These are phyloP conservation scores for Himantopus leucocephalus DNA, from an alignment of 2,113 vertebrate genomes.

Conservation along the genomic window DNA sequence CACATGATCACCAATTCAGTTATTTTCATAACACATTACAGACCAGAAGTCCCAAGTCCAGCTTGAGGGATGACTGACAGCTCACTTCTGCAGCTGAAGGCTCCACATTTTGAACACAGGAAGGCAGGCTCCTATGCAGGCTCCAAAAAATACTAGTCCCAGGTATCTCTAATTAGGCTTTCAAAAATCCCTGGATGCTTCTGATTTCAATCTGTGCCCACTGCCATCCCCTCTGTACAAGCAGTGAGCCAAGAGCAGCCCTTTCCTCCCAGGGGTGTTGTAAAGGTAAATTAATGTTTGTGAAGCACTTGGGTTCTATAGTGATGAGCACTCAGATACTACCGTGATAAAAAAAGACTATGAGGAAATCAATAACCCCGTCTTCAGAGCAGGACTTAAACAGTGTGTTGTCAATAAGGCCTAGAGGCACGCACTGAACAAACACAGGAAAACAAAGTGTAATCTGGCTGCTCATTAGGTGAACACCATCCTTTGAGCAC, in stretches of 20 bases:
- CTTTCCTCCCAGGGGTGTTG: background rate
- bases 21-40: background rate
- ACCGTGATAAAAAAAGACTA: background rate
- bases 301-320: constrained; percentile 20
- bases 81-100: background rate
- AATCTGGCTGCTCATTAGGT: constrained; percentile 22
- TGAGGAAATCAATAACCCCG: constrained; percentile 40
- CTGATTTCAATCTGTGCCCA: background rate
- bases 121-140: background rate
- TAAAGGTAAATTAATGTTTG: constrained; percentile 44
- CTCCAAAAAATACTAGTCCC: background rate
- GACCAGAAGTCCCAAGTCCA: background rate
- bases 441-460: constrained; percentile 22
- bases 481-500: background rate
- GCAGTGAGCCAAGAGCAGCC: background rate
- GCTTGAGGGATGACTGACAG: background rate
- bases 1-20: background rate
- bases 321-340: background rate
- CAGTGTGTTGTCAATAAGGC: background rate
- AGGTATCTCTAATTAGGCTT: background rate
- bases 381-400: constrained; percentile 25
- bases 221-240: background rate
- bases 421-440: background rate
- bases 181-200: background rate
- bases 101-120: background rate